A percentile compares a stretch with the other conserved stretches of the same genome.
phyloP scores from a whole-genome alignment of 2,113 vertebrate genomes.

The Hydropotes inermis region DNA sequence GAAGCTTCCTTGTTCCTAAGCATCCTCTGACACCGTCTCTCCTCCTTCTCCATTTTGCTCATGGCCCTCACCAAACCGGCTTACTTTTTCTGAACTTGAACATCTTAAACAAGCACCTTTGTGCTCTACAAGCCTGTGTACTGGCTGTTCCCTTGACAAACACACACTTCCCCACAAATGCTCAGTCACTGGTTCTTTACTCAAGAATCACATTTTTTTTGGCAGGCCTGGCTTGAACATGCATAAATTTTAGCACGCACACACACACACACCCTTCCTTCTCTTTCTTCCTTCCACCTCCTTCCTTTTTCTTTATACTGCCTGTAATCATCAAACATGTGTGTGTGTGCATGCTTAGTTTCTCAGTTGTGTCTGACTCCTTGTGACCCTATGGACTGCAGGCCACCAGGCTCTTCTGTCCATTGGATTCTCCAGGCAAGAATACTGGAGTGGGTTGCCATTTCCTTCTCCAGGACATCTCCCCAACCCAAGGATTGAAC shows the following conservation, averaged over 20 bases:
- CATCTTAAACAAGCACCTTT: not conserved
- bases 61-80: not conserved
- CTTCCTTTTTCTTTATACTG: too few species aligned
- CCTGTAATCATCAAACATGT: too few species aligned
- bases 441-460: too few species aligned
- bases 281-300: too few species aligned
- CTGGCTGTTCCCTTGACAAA: rapidly evolving
- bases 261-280: too few species aligned
- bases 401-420: too few species aligned
- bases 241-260: not conserved
- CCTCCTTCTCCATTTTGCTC: not conserved
- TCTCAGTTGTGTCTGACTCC: too few species aligned
- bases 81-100: not conserved
- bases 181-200: not conserved
- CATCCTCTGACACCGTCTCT: not conserved
- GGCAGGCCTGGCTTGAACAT: not conserved
- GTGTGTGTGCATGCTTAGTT: too few species aligned
- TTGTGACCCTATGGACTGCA: too few species aligned
- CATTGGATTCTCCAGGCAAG: too few species aligned
- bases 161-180: not conserved
- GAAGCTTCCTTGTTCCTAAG: not conserved
- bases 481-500: too few species aligned
- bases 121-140: not conserved
- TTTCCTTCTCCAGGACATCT: too few species aligned
- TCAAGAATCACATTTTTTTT: not conserved